phyloP scores from a whole-genome alignment of 2,888 invertebrate species.

The Prenolepis imparis region DNA sequence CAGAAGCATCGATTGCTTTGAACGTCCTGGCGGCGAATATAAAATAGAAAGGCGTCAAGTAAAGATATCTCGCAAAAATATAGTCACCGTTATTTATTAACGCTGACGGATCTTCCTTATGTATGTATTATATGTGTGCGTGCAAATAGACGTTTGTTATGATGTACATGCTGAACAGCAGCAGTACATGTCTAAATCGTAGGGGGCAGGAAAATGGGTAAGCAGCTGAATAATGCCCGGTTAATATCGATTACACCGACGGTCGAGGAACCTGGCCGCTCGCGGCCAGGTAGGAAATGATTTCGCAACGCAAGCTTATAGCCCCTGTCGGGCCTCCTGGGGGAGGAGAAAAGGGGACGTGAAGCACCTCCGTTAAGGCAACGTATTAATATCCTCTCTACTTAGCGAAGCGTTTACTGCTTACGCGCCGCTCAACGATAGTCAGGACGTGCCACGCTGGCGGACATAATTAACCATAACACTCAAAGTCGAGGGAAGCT shows the following conservation, averaged over 20 bases:
- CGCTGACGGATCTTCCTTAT: not conserved
- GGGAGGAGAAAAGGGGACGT: conserved; percentile 36
- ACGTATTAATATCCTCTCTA: conserved; percentile 76
- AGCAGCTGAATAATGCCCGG: conserved; percentile 45
- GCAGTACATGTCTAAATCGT: conserved; percentile 33
- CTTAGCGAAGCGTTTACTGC: conserved; percentile 75
- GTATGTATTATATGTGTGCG: not conserved
- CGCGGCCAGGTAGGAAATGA: conserved; percentile 50
- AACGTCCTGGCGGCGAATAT: not conserved
- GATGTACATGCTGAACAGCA: conserved; percentile 5
- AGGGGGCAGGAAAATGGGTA: conserved; percentile 19
- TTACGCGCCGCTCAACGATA: conserved; percentile 62
- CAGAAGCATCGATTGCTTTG: not conserved
- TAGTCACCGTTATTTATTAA: conserved; percentile 36
- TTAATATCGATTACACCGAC: conserved; percentile 54
- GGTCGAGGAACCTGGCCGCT: conserved; percentile 49
- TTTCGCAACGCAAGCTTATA: conserved; percentile 47
- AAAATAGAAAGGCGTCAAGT: conserved; percentile 16
- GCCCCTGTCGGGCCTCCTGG: conserved; percentile 25
- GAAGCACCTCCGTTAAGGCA: conserved; percentile 67
- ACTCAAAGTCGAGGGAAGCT: conserved; percentile 61
- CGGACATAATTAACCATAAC: conserved; percentile 74
- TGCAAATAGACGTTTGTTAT: not conserved
- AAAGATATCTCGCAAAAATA: conserved; percentile 35
- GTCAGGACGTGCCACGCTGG: conserved; percentile 61